Conservation (phyloP, 2,113 vertebrate genomes). For the Anhinga rufa region DNA sequence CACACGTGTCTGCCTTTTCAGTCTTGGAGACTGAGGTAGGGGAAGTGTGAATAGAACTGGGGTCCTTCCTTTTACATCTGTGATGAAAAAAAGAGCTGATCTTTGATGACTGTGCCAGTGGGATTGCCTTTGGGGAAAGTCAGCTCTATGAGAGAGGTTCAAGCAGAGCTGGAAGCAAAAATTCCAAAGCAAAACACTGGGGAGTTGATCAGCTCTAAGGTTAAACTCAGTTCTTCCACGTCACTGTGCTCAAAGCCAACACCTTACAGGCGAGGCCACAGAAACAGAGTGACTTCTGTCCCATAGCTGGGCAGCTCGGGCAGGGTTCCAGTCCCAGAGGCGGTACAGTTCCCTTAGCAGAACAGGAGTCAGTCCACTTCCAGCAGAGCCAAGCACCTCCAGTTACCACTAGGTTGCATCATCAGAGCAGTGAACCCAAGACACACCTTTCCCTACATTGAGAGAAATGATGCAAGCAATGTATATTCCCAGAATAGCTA, state of each 20-base stretch:
- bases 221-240: background rate
- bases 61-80: background rate
- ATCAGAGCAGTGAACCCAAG: background rate
- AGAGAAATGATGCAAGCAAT: rapidly evolving
- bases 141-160: background rate
- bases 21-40: background rate
- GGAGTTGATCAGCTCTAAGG: background rate
- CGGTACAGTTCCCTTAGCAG: background rate
- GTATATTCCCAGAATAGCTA: rapidly evolving
- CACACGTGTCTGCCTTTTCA: background rate
- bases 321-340: background rate
- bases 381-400: background rate
- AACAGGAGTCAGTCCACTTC: background rate
- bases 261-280: background rate
- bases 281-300: background rate
- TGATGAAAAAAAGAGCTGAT: background rate
- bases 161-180: background rate
- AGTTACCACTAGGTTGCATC: background rate
- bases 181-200: background rate
- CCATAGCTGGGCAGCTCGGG: background rate
- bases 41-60: background rate
- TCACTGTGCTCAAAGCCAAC: background rate
- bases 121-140: background rate
- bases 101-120: background rate
- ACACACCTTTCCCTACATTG: background rate